Evolutionary conservation across 2,797 vertebrate species (phyloP).

Genomic region (Todus mexicanus): DNA sequence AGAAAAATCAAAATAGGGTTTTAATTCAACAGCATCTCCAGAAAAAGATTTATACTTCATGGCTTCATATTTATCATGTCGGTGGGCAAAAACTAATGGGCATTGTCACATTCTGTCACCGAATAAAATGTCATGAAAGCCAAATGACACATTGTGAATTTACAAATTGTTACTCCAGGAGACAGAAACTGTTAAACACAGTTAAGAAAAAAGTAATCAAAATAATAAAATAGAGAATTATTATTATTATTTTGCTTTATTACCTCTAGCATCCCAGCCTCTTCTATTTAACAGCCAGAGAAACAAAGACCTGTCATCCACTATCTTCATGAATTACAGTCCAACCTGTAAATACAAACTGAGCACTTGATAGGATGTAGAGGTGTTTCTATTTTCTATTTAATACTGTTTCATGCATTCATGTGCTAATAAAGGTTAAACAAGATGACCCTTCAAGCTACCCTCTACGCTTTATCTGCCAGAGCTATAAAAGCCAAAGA

Average conservation of each 20-base stretch:
- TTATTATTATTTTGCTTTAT: not conserved
- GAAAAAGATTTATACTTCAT: conserved; percentile 24
- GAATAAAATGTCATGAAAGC: conserved; percentile 29
- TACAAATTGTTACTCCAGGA: not conserved
- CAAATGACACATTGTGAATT: conserved; percentile 34
- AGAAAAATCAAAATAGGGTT: not conserved
- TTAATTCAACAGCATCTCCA: conserved; percentile 21
- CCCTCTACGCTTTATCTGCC: conserved; percentile 11
- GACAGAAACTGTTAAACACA: not conserved
- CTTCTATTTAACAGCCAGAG: not conserved
- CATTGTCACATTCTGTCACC: conserved; percentile 10
- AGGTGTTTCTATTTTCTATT: conserved; percentile 29
- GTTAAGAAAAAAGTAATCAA: not conserved
- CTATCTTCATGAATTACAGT: not conserved
- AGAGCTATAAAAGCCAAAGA: conserved; percentile 36
- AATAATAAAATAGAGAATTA: not conserved
- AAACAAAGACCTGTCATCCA: conserved; percentile 1
- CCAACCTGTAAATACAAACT: conserved; percentile 26
- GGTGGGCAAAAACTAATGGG: conserved; percentile 17
- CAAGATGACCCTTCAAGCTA: conserved; percentile 14
- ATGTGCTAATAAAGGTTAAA: conserved; percentile 59
- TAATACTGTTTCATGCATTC: conserved; percentile 42
- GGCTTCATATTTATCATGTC: conserved; percentile 15
- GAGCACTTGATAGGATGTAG: not conserved
- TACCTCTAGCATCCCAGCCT: not conserved